Conservation (phyloP, 2,888 invertebrate genomes). For the Spilosoma lubricipeda region DNA sequence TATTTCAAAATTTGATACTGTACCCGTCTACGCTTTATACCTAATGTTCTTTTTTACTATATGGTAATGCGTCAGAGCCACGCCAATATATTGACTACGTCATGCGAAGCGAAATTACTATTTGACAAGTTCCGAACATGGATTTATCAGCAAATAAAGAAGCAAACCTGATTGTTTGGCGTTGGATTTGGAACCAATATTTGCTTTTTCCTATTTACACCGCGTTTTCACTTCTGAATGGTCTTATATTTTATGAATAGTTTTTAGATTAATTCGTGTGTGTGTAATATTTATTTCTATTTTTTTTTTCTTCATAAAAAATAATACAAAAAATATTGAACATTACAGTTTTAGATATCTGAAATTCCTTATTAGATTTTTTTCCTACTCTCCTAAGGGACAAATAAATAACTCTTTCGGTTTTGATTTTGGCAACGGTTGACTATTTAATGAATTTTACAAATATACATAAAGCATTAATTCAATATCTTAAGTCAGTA, state of each 20-base stretch:
- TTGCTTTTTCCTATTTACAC: slow-evolving; percentile 31
- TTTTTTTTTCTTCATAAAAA: not conserved
- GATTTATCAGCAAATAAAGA: slow-evolving; percentile 36
- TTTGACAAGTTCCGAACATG: slow-evolving; percentile 34
- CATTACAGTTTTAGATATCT: too few species aligned
- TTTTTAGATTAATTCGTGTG: not conserved
- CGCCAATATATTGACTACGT: not conserved
- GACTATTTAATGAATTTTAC: too few species aligned
- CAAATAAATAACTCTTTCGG: too few species aligned
- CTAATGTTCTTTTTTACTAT: not conserved
- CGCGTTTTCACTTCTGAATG: slow-evolving; percentile 27
- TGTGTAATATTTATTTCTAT: not conserved
- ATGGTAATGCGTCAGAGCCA: not conserved
- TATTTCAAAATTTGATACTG: not conserved
- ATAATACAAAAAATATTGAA: too few species aligned
- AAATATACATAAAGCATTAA: too few species aligned
- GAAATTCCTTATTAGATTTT: too few species aligned
- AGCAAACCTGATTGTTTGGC: slow-evolving; percentile 33
- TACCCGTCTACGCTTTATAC: not conserved
- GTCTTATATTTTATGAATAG: not conserved
- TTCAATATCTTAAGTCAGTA: too few species aligned
- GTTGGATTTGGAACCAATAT: slow-evolving; percentile 34
- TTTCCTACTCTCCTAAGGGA: too few species aligned
- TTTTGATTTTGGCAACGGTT: too few species aligned
- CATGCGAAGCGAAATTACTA: slow-evolving; percentile 13